A percentile compares a stretch with the other conserved stretches of the same genome.
Evolutionary conservation across 2,113 vertebrate species (phyloP).

Genomic region (Mobula hypostoma): DNA sequence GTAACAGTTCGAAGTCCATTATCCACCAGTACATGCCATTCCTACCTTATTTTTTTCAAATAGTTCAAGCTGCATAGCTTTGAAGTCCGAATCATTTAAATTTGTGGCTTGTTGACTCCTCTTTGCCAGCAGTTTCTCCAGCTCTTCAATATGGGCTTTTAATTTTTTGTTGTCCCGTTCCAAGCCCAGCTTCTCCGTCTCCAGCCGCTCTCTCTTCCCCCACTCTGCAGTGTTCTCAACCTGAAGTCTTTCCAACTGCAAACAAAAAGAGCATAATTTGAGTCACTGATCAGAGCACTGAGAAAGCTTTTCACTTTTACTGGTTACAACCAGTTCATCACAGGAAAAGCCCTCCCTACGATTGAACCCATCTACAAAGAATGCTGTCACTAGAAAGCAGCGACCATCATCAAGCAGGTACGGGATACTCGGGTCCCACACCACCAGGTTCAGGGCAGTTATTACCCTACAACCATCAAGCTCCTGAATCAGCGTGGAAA

Average conservation of each 20-base stretch:
- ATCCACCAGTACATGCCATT: not conserved
- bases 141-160: conserved; percentile 48
- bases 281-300: not conserved
- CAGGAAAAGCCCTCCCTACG: too few species aligned
- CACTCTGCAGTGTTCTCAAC: conserved; percentile 42
- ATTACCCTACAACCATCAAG: too few species aligned
- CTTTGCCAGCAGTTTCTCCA: conserved; percentile 39
- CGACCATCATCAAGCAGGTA: too few species aligned
- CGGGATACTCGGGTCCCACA: too few species aligned
- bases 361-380: too few species aligned
- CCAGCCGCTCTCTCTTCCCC: conserved; percentile 41
- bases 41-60: conserved; percentile 39
- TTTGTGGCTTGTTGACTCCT: conserved; percentile 22
- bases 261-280: conserved; percentile 2
- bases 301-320: not conserved
- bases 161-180: conserved; percentile 50
- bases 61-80: conserved; percentile 11
- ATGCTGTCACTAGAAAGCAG: too few species aligned
- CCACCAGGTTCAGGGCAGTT: too few species aligned
- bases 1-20: too few species aligned
- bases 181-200: conserved; percentile 45
- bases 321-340: too few species aligned
- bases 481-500: too few species aligned
- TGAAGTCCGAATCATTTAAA: conserved; percentile 11
- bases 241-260: conserved; percentile 47